Percentiles rank a stretch among this genome's conserved stretches.
Evolutionary conservation across 2,888 invertebrate genomes (phyloP).

Genomic region (Zhengitettix transpicula): DNA sequence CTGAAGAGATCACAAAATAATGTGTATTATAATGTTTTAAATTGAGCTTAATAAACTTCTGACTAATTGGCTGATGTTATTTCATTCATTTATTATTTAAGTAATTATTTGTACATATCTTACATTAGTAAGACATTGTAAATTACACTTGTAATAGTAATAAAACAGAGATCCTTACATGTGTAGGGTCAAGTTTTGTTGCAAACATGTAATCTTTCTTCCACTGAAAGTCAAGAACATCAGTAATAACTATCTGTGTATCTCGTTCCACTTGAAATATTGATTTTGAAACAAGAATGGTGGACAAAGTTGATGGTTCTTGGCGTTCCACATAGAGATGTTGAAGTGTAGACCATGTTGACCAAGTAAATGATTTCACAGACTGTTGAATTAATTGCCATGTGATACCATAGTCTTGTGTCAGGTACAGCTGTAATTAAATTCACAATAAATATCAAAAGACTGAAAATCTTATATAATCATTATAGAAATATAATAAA

Average conservation of each 20-base stretch:
- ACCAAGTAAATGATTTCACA: slow-evolving; percentile 69
- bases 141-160: too few relatives aligned
- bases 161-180: too few relatives aligned
- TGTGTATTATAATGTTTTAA: too few relatives aligned
- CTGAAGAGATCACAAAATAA: too few relatives aligned
- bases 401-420: slow-evolving; percentile 53
- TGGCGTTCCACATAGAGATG: slow-evolving; percentile 52
- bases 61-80: too few relatives aligned
- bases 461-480: too few relatives aligned
- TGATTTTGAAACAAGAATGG: slow-evolving; percentile 28
- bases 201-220: slow-evolving; percentile 76
- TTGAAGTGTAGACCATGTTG: slow-evolving; percentile 15
- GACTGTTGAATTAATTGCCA: slow-evolving; percentile 52
- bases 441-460: slow-evolving; percentile 1
- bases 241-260: slow-evolving; percentile 36
- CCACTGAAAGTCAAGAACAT: slow-evolving; percentile 67
- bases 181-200: slow-evolving; percentile 29
- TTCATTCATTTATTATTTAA: too few relatives aligned
- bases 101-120: too few relatives aligned
- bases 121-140: too few relatives aligned
- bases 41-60: too few relatives aligned
- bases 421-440: slow-evolving; percentile 51
- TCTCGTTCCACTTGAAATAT: slow-evolving; percentile 18
- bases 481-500: too few relatives aligned
- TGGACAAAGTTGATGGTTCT: slow-evolving; percentile 39